Evolutionary conservation across 2,888 invertebrate species (phyloP).

Genomic region (Spodoptera littoralis): DNA sequence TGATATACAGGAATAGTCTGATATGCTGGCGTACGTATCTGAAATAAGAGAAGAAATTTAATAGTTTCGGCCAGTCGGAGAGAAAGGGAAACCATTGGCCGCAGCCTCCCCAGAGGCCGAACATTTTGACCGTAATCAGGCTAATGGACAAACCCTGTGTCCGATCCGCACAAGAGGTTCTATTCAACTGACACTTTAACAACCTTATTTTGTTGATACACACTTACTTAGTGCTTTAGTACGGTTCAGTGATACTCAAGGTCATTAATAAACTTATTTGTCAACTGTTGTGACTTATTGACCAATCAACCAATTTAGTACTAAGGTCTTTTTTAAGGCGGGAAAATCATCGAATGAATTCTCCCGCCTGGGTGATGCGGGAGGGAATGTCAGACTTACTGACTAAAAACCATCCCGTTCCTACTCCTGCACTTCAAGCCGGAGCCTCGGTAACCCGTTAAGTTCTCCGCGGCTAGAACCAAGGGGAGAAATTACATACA

Average conservation of each 20-base stretch:
- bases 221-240: slow-evolving; percentile 71
- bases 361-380: no score
- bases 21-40: slow-evolving; percentile 24
- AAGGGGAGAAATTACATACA: no score
- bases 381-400: no score
- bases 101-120: slow-evolving; percentile 74
- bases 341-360: no score
- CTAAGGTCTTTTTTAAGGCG: no score
- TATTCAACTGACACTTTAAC: slow-evolving; percentile 78
- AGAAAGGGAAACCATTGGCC: slow-evolving; percentile 71
- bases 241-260: slow-evolving; percentile 57
- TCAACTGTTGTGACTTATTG: no score
- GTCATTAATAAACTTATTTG: slow-evolving; percentile 53
- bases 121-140: slow-evolving; percentile 86
- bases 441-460: no score
- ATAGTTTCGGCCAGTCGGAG: slow-evolving; percentile 62
- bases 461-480: no score
- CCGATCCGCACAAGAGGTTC: slow-evolving; percentile 76
- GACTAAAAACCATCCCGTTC: no score
- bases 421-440: no score
- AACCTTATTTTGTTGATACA: slow-evolving; percentile 77
- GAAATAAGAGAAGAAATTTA: slow-evolving; percentile 51
- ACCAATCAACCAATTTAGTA: not conserved
- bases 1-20: no score
- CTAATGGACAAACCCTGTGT: slow-evolving; percentile 85